Percentiles rank a stretch among this genome's conserved stretches.
phyloP scores from a whole-genome alignment of 2,888 invertebrate species.

The Ophion slaviceki region DNA sequence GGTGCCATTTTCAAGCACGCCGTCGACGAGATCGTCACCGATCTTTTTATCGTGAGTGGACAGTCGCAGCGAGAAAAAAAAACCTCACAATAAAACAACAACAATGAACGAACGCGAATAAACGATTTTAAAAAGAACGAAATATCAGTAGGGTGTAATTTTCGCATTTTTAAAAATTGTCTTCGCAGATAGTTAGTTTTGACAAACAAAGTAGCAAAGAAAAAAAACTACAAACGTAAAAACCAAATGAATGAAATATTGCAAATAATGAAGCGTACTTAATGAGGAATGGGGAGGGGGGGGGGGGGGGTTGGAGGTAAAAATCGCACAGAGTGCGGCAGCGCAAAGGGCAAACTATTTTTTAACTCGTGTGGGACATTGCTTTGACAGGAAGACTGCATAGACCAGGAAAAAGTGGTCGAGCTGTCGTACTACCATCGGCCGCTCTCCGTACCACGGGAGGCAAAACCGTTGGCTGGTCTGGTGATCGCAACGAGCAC shows the following conservation, averaged over 20 bases:
- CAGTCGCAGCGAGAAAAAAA: too few species aligned
- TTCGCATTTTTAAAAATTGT: too few species aligned
- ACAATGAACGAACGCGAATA: too few species aligned
- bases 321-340: too few species aligned
- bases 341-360: too few species aligned
- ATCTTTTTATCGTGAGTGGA: constrained; percentile 87
- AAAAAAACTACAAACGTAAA: neutral
- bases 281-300: too few species aligned
- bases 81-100: too few species aligned
- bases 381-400: constrained; percentile 87
- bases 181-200: too few species aligned
- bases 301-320: too few species aligned
- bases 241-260: neutral
- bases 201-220: too few species aligned
- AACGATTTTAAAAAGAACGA: too few species aligned
- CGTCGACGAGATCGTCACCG: constrained; percentile 88
- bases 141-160: too few species aligned
- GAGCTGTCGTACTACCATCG: constrained; percentile 90
- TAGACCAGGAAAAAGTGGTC: constrained; percentile 85
- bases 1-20: constrained; percentile 84
- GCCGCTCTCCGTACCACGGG: constrained; percentile 85
- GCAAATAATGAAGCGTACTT: neutral
- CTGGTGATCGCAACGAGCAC: constrained; percentile 93
- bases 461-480: constrained; percentile 85
- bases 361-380: constrained; percentile 13